These are phyloP conservation scores for Hydrophis major DNA, from an alignment of 2,797 vertebrate genomes.

Conservation along the genomic window DNA sequence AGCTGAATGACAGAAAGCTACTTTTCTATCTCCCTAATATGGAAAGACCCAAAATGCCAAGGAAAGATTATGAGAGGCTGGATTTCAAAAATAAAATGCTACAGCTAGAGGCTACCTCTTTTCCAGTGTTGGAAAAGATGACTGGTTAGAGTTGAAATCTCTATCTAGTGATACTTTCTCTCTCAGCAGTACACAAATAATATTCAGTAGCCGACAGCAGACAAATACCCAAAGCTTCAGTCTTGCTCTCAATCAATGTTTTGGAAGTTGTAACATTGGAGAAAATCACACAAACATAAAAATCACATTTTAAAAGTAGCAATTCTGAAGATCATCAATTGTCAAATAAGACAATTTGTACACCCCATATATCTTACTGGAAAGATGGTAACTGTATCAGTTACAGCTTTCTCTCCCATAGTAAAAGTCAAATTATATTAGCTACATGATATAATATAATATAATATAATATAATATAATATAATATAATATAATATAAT, in stretches of 20 bases:
- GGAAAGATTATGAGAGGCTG: neutral
- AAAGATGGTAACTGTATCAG: neutral
- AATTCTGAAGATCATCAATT: neutral
- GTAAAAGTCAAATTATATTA: neutral
- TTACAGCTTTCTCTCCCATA: neutral
- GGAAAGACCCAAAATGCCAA: neutral
- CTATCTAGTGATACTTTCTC: neutral
- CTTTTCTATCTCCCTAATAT: neutral
- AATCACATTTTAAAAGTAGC: neutral
- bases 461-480: too few species aligned
- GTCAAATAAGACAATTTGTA: neutral
- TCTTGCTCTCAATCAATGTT: neutral
- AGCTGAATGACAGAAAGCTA: neutral
- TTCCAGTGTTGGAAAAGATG: neutral
- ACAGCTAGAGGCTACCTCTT: neutral
- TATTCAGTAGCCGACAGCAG: neutral
- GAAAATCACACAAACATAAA: neutral
- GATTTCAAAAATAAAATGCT: neutral
- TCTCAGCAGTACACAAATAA: neutral
- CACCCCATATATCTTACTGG: neutral
- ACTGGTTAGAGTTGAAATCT: neutral
- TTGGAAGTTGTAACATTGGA: neutral
- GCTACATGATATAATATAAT: neutral
- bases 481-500: too few species aligned
- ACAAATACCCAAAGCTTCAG: neutral